Evolutionary conservation across 1,140 invertebrate species (phyloP).

Genomic region (Scaptodrosophila lebanonensis): DNA sequence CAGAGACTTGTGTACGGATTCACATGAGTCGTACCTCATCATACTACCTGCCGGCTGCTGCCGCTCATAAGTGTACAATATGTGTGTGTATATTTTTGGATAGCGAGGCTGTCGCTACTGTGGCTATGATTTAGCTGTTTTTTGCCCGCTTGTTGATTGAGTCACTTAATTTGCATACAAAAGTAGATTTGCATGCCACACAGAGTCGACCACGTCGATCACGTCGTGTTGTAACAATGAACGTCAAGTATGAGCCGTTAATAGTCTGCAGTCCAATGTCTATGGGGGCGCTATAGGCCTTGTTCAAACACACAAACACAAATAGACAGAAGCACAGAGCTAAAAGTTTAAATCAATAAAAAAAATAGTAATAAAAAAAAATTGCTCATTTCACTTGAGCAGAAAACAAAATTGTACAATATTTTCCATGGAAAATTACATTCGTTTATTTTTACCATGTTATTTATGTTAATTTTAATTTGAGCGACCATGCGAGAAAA

Average conservation of each 20-base stretch:
- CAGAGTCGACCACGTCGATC: constrained; percentile 14
- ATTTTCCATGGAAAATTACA: constrained; percentile 74
- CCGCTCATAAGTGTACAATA: background rate
- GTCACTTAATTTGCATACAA: constrained; percentile 73
- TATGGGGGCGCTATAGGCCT: constrained; percentile 56
- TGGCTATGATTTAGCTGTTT: constrained; percentile 38
- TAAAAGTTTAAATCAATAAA: constrained; percentile 75
- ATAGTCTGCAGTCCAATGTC: constrained; percentile 48
- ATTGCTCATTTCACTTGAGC: constrained; percentile 45
- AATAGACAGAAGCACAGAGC: constrained; percentile 30
- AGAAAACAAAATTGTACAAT: constrained; percentile 16
- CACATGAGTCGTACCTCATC: constrained; percentile 70
- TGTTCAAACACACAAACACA: constrained; percentile 45
- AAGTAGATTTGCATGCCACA: constrained; percentile 66
- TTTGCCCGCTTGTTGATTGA: constrained; percentile 49
- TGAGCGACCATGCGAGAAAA: constrained; percentile 64
- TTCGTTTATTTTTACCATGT: constrained; percentile 32
- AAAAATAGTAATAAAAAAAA: no score
- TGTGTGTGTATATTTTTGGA: constrained; percentile 22
- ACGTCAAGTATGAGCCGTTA: constrained; percentile 52
- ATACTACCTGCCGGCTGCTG: constrained; percentile 34
- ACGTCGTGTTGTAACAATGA: constrained; percentile 52
- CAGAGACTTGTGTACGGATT: constrained; percentile 40
- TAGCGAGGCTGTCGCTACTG: constrained; percentile 18
- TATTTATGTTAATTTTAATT: constrained; percentile 70